Evolutionary conservation across 2,797 vertebrate genomes (phyloP).

Genomic region (Salmo trutta): DNA sequence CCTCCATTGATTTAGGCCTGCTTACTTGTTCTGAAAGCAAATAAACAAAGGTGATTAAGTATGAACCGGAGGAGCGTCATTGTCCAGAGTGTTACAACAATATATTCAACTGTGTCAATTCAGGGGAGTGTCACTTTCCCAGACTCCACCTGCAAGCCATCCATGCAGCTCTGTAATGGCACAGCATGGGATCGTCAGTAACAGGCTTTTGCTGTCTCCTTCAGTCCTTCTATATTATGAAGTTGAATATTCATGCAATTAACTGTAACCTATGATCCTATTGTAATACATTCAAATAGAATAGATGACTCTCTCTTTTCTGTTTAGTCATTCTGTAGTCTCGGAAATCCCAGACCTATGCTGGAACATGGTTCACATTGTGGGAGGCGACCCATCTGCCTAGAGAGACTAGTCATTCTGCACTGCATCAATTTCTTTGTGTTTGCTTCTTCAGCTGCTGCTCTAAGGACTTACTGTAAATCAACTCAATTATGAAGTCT

Average conservation of each 20-base stretch:
- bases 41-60: background rate
- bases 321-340: no score
- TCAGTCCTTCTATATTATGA: no score
- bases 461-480: slow-evolving; percentile 1
- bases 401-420: no score
- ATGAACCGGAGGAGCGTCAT: background rate
- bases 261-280: no score
- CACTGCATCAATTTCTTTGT: background rate
- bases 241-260: no score
- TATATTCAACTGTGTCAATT: background rate
- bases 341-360: no score
- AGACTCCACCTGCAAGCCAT: background rate
- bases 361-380: no score
- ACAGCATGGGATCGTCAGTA: background rate
- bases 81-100: background rate
- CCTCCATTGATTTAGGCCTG: background rate
- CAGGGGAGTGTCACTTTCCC: background rate
- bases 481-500: slow-evolving; percentile 14
- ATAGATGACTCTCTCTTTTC: no score
- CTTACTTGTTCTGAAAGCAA: background rate
- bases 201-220: no score
- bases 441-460: no score
- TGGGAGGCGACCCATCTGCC: no score
- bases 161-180: background rate
- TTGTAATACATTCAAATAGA: no score